phyloP scores from a whole-genome alignment of 2,797 vertebrate genomes.

The Natrix natrix region DNA sequence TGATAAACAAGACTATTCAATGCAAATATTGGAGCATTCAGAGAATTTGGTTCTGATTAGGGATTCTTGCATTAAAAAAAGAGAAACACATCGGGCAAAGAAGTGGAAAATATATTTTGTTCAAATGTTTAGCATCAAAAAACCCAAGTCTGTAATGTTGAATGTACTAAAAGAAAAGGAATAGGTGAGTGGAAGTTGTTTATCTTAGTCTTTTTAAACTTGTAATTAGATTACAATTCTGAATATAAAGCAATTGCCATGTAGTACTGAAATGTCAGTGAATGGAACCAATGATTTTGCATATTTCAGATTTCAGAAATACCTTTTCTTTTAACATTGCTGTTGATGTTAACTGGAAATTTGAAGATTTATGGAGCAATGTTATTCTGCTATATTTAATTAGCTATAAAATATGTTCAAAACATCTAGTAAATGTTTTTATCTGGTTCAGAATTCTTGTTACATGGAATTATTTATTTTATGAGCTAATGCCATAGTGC shows the following conservation, averaged over 20 bases:
- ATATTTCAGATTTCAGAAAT: conserved; percentile 37
- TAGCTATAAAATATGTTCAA: not conserved
- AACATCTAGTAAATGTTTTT: not conserved
- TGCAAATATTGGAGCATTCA: conserved; percentile 29
- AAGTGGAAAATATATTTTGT: conserved; percentile 39
- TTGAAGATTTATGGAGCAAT: not conserved
- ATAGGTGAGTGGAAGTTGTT: conserved; percentile 32
- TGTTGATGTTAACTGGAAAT: not conserved
- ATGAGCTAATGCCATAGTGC: not conserved
- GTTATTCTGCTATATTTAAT: not conserved
- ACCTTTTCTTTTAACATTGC: conserved; percentile 35
- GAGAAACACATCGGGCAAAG: conserved; percentile 16
- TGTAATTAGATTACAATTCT: not conserved
- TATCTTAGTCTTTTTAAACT: conserved; percentile 36
- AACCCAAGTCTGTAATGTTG: not conserved
- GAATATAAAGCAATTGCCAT: not conserved
- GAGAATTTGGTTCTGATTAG: conserved; percentile 4
- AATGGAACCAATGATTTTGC: not conserved
- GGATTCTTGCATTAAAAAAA: not conserved
- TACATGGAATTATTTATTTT: conserved; percentile 8
- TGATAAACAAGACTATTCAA: conserved; percentile 49
- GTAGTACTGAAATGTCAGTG: not conserved
- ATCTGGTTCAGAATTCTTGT: conserved; percentile 14
- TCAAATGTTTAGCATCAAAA: conserved; percentile 20
- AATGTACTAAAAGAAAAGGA: conserved; percentile 28